Conservation (phyloP, 2,888 invertebrate species). For the Lycocerus yunnanus region DNA sequence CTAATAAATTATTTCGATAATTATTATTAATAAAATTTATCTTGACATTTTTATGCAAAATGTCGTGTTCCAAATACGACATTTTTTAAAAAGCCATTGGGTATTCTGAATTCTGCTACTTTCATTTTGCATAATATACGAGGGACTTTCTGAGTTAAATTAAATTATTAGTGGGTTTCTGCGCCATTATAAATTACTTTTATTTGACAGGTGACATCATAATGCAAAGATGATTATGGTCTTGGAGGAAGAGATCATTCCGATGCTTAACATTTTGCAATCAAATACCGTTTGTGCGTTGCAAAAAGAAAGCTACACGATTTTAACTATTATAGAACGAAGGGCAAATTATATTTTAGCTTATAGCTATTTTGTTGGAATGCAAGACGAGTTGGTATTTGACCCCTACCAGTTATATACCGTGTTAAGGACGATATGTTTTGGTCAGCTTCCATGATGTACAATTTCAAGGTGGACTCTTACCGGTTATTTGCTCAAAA, state of each 20-base stretch:
- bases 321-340: not conserved
- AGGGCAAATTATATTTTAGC: slow-evolving; percentile 1
- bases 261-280: not conserved
- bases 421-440: not conserved
- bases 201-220: not conserved
- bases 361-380: slow-evolving; percentile 1
- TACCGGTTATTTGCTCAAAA: not conserved
- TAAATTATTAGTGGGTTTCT: not conserved
- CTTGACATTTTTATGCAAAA: not conserved
- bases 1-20: slow-evolving; percentile 1
- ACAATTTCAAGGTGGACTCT: slow-evolving; percentile 1
- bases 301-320: not conserved
- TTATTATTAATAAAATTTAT: not conserved
- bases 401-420: not conserved
- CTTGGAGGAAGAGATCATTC: not conserved
- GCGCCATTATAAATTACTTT: not conserved
- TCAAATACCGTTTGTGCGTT: not conserved
- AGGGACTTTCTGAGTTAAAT: not conserved
- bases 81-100: not conserved
- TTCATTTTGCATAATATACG: not conserved
- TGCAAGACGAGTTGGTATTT: slow-evolving; percentile 3
- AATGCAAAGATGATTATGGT: not conserved
- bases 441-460: not conserved
- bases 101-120: not conserved
- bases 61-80: not conserved